Conservation (phyloP, 2,888 invertebrate species). For the Philonicus albiceps region DNA sequence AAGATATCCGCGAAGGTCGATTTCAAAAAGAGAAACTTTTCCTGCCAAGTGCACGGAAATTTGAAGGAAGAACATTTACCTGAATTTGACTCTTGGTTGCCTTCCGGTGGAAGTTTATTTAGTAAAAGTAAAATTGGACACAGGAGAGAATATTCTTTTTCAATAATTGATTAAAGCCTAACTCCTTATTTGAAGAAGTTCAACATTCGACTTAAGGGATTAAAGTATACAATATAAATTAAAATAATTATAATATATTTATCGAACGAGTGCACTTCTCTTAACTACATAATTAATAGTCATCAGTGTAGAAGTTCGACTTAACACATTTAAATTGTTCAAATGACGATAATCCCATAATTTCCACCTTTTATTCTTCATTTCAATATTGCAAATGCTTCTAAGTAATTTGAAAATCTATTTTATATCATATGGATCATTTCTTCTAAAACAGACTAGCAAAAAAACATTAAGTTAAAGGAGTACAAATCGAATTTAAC, state of each 20-base stretch:
- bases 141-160: background rate
- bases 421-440: too few relatives aligned
- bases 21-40: background rate
- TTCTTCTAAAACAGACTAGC: too few relatives aligned
- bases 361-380: too few relatives aligned
- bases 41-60: background rate
- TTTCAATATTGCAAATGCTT: too few relatives aligned
- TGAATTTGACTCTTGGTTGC: background rate
- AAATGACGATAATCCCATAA: too few relatives aligned
- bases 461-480: too few relatives aligned
- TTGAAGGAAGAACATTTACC: background rate
- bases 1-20: background rate
- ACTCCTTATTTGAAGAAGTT: background rate
- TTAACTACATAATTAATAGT: too few relatives aligned
- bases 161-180: background rate
- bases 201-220: background rate
- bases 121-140: background rate
- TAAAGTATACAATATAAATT: background rate
- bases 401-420: too few relatives aligned
- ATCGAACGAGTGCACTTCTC: too few relatives aligned
- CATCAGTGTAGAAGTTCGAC: too few relatives aligned
- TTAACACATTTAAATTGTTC: too few relatives aligned
- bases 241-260: background rate
- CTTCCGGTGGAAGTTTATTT: background rate
- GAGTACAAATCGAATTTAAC: too few relatives aligned